Percentiles rank a stretch among this genome's conserved stretches.
These are phyloP conservation scores for Chaetodon trifascialis DNA, from an alignment of 2,113 vertebrate genomes.

Conservation along the genomic window DNA sequence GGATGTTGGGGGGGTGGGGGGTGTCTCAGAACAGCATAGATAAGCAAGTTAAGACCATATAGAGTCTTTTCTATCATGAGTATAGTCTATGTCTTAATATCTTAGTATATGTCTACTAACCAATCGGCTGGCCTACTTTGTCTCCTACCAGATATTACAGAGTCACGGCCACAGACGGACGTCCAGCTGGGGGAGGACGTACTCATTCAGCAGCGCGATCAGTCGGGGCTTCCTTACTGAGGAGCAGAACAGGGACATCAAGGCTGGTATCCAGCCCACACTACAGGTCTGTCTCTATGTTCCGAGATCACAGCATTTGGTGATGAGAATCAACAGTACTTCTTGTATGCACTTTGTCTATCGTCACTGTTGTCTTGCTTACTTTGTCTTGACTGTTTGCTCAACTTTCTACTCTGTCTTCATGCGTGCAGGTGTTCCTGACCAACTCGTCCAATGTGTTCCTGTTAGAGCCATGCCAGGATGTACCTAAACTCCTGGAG, in stretches of 20 bases:
- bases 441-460: slow-evolving; percentile 97
- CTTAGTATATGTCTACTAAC: neutral
- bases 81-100: neutral
- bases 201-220: slow-evolving; percentile 97
- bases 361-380: neutral
- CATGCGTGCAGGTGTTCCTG: slow-evolving; percentile 91
- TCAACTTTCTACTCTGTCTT: neutral
- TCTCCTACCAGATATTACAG: slow-evolving; percentile 76
- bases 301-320: neutral
- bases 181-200: slow-evolving; percentile 97
- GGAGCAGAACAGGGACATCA: slow-evolving; percentile 89
- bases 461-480: slow-evolving; percentile 93
- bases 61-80: neutral
- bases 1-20: too few relatives aligned
- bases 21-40: neutral
- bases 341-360: neutral
- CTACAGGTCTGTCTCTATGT: slow-evolving; percentile 86
- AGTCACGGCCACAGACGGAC: slow-evolving; percentile 90
- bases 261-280: slow-evolving; percentile 91
- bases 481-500: slow-evolving; percentile 93
- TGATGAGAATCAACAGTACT: neutral
- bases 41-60: neutral
- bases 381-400: neutral
- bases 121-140: neutral
- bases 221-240: slow-evolving; percentile 92